A percentile compares a stretch with the other conserved stretches of the same genome.
These are phyloP conservation scores for Brachystomella parvula DNA, from an alignment of 1,140 invertebrate genomes.

Conservation along the genomic window DNA sequence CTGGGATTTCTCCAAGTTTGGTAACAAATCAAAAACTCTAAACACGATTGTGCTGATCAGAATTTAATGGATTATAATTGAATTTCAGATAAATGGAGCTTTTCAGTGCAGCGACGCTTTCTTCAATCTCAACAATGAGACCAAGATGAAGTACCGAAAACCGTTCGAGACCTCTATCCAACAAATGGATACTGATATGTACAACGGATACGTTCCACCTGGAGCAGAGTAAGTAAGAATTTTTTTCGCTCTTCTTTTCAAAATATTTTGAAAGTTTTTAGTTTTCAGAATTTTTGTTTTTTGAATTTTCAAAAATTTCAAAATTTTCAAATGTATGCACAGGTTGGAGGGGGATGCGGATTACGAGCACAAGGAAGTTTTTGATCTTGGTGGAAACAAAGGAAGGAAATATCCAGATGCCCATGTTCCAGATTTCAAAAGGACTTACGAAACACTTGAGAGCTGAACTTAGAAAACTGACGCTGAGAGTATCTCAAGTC, in stretches of 20 bases:
- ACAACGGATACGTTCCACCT: slow-evolving; percentile 16
- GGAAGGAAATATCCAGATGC: neutral
- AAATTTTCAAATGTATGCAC: neutral
- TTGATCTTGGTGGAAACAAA: slow-evolving; percentile 8
- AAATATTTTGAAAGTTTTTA: too few relatives aligned
- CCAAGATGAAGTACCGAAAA: slow-evolving; percentile 12
- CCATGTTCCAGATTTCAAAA: slow-evolving; percentile 6
- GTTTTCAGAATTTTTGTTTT: neutral
- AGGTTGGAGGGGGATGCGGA: neutral
- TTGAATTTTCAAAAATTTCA: neutral
- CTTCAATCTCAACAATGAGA: slow-evolving; percentile 22
- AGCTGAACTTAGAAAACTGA: slow-evolving; percentile 16
- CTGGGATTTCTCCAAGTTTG: slow-evolving; percentile 13
- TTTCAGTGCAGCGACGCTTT: slow-evolving; percentile 27
- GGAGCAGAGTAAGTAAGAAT: slow-evolving; percentile 4
- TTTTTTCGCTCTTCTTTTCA: neutral
- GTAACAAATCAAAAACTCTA: slow-evolving; percentile 3
- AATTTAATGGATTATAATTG: neutral
- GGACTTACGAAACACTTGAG: slow-evolving; percentile 5
- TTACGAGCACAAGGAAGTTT: slow-evolving; percentile 29
- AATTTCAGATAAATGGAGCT: slow-evolving; percentile 18
- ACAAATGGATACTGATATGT: slow-evolving; percentile 8
- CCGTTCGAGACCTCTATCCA: neutral
- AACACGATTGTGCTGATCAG: too few relatives aligned
- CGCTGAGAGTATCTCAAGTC: slow-evolving; percentile 13